These are phyloP conservation scores for Sebastes baramenuke DNA, from an alignment of 2,797 vertebrate genomes.

Conservation along the genomic window DNA sequence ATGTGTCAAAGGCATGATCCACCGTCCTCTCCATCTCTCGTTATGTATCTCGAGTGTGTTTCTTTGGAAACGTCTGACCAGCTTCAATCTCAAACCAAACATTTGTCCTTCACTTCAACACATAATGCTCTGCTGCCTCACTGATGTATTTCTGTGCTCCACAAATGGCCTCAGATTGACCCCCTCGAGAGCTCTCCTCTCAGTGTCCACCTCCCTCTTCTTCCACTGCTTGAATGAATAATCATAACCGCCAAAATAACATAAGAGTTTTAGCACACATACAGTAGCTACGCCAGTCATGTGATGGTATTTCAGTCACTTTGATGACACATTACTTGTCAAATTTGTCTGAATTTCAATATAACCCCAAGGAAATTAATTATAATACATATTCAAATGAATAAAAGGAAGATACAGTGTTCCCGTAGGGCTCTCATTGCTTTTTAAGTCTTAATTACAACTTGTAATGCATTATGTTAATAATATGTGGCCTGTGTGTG, in stretches of 20 bases:
- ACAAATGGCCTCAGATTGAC: neutral
- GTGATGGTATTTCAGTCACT: neutral
- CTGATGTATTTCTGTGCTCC: neutral
- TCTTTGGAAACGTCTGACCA: neutral
- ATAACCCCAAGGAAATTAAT: slow-evolving; percentile 30
- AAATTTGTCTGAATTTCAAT: slow-evolving; percentile 27
- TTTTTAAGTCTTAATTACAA: slow-evolving; percentile 65
- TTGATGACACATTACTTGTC: neutral
- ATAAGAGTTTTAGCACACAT: neutral
- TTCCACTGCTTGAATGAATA: neutral
- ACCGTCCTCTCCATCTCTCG: neutral
- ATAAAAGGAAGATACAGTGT: slow-evolving; percentile 29
- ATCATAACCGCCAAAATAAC: neutral
- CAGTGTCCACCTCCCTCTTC: neutral
- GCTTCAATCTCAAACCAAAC: slow-evolving; percentile 9
- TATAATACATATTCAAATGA: slow-evolving; percentile 47
- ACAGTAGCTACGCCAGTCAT: neutral
- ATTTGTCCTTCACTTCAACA: neutral
- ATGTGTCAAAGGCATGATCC: neutral
- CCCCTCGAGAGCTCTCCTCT: neutral
- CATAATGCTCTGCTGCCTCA: neutral
- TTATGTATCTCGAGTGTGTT: neutral
- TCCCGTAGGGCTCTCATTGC: slow-evolving; percentile 19
- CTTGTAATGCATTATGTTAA: slow-evolving; percentile 67
- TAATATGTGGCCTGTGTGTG: slow-evolving; percentile 61